These are phyloP conservation scores for Arge pagana DNA, from an alignment of 2,888 invertebrate species.

Conservation along the genomic window DNA sequence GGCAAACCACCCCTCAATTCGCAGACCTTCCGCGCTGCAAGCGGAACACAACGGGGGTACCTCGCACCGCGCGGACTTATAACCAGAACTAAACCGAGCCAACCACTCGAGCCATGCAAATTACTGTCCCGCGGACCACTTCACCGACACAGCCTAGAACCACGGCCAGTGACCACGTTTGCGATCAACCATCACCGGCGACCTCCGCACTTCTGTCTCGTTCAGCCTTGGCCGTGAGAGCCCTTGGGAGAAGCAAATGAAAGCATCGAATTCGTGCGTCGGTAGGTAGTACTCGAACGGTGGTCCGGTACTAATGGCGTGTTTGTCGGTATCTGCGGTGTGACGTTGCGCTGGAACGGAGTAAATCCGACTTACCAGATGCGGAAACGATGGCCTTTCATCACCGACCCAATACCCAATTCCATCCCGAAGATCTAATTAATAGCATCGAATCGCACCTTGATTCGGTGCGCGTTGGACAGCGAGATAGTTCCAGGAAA, in stretches of 20 bases:
- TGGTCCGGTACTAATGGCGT: no score
- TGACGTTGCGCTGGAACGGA: not conserved
- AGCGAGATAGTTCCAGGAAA: no score
- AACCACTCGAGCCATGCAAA: slow-evolving; percentile 32
- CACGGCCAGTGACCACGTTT: slow-evolving; percentile 14
- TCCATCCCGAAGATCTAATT: no score
- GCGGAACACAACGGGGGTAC: slow-evolving; percentile 4
- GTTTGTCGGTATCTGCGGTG: not conserved
- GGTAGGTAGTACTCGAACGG: no score
- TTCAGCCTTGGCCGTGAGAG: slow-evolving; percentile 21
- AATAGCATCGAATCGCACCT: no score
- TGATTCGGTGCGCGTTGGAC: no score
- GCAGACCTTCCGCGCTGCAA: slow-evolving; percentile 8
- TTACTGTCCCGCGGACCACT: slow-evolving; percentile 35
- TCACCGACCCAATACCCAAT: slow-evolving; percentile 9
- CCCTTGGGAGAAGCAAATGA: slow-evolving; percentile 16
- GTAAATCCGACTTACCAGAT: not conserved
- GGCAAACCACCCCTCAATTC: slow-evolving; percentile 12
- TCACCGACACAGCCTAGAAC: slow-evolving; percentile 25
- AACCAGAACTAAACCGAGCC: slow-evolving; percentile 9
- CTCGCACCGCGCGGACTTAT: not conserved
- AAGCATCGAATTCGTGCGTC: slow-evolving; percentile 18
- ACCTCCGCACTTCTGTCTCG: slow-evolving; percentile 26
- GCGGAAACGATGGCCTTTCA: not conserved
- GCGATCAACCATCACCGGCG: no score